Percentiles rank a stretch among this genome's conserved stretches.
phyloP scores from a whole-genome alignment of 2,113 vertebrate species.

The Otocyon megalotis region DNA sequence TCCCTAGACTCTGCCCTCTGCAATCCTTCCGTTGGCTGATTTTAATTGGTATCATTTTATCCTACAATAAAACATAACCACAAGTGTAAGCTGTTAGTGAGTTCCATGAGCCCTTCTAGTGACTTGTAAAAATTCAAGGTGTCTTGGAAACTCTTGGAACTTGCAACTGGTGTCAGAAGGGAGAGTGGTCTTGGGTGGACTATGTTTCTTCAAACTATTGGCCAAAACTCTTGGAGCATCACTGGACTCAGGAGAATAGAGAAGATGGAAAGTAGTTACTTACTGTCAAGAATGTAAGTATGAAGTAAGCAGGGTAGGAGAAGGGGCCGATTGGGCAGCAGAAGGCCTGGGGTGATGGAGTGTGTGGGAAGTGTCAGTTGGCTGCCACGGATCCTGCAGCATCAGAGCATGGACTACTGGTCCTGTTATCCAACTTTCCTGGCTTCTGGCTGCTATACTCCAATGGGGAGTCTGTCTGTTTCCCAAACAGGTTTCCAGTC shows the following conservation, averaged over 20 bases:
- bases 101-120: background rate
- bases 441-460: background rate
- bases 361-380: too few relatives aligned
- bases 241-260: background rate
- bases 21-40: background rate
- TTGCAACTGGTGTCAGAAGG: background rate
- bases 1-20: background rate
- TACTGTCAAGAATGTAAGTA: fast-evolving
- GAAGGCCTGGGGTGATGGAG: background rate
- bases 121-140: background rate
- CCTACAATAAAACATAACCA: background rate
- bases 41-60: background rate
- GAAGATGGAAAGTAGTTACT: fast-evolving
- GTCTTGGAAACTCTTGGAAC: background rate
- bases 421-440: background rate
- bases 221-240: background rate
- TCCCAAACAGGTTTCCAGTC: background rate
- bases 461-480: background rate
- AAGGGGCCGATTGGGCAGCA: fast-evolving
- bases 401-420: too few relatives aligned
- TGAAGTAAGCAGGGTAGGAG: background rate
- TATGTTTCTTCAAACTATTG: background rate
- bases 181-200: background rate
- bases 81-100: background rate
- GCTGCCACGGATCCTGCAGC: fast-evolving